phyloP scores from a whole-genome alignment of 1,140 invertebrate species.

The Parapsyche elsis region DNA sequence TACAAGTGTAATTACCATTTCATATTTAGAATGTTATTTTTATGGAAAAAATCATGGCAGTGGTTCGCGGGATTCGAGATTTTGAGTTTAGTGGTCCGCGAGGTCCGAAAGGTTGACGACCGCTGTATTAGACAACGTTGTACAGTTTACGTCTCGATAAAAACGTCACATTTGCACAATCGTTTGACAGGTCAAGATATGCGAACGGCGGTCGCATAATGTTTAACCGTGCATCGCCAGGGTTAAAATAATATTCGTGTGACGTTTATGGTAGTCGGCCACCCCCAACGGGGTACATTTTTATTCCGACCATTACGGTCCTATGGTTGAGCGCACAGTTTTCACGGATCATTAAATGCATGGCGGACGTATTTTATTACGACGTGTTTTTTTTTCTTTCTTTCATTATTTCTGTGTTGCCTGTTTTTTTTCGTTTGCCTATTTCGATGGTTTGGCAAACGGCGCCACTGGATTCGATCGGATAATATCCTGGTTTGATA shows the following conservation, averaged over 20 bases:
- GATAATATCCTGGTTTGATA: background rate
- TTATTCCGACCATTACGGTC: constrained; percentile 43
- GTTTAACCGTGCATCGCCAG: constrained; percentile 8
- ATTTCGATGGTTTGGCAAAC: background rate
- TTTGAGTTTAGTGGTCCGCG: too few species aligned
- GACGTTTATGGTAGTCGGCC: constrained; percentile 12
- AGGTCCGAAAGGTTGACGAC: too few species aligned
- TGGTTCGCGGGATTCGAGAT: too few species aligned
- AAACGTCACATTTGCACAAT: background rate
- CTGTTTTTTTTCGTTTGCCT: background rate
- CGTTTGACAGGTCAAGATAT: background rate
- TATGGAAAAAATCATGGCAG: too few species aligned
- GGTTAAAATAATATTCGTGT: constrained; percentile 40
- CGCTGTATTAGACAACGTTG: too few species aligned
- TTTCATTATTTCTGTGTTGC: background rate
- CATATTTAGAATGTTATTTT: too few species aligned
- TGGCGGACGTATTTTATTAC: constrained; percentile 31
- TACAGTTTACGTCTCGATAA: too few species aligned
- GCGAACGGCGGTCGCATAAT: background rate
- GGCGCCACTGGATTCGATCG: background rate
- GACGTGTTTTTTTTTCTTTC: constrained; percentile 14
- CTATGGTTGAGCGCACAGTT: constrained; percentile 39
- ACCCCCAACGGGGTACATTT: constrained; percentile 37
- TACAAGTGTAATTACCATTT: too few species aligned
- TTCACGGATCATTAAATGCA: constrained; percentile 44